These are phyloP conservation scores for Drosophila borborema DNA, from an alignment of 2,888 invertebrate species.

Conservation along the genomic window DNA sequence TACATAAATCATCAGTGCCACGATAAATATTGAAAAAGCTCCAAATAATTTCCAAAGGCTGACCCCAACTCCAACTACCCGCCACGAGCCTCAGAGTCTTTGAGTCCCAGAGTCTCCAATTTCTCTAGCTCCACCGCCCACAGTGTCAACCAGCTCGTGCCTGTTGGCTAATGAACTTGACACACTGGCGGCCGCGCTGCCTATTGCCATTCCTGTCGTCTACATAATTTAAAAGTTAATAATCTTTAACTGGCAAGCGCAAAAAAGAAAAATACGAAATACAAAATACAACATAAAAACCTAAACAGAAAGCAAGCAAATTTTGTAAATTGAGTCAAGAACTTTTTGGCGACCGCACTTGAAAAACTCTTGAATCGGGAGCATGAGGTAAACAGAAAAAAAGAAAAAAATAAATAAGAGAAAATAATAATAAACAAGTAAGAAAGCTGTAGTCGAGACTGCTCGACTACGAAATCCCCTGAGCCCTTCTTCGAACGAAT, in stretches of 20 bases:
- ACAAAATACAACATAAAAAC: conserved; percentile 5
- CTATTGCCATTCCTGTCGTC: conserved; percentile 9
- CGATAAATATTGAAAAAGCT: conserved; percentile 68
- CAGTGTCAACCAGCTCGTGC: background rate
- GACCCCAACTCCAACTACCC: conserved; percentile 22
- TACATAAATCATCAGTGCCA: conserved; percentile 65
- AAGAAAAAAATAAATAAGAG: background rate
- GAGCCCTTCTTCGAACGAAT: no score
- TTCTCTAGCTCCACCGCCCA: conserved; percentile 1
- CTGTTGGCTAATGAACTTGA: conserved; percentile 53
- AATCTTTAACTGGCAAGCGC: conserved; percentile 46
- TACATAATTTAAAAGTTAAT: conserved; percentile 75
- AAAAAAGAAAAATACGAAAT: background rate
- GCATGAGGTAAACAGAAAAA: background rate
- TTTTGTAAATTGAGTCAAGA: conserved; percentile 70
- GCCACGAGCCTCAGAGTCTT: conserved; percentile 1
- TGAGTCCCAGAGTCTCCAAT: background rate
- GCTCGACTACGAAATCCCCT: no score
- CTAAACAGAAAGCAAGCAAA: conserved; percentile 44
- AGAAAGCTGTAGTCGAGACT: no score
- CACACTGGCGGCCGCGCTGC: conserved; percentile 33
- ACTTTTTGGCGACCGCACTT: conserved; percentile 68
- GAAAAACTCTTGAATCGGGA: conserved; percentile 36
- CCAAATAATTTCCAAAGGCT: conserved; percentile 46
- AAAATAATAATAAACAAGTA: background rate